phyloP scores from a whole-genome alignment of 2,888 invertebrate genomes.

The Leptinotarsa juncta region DNA sequence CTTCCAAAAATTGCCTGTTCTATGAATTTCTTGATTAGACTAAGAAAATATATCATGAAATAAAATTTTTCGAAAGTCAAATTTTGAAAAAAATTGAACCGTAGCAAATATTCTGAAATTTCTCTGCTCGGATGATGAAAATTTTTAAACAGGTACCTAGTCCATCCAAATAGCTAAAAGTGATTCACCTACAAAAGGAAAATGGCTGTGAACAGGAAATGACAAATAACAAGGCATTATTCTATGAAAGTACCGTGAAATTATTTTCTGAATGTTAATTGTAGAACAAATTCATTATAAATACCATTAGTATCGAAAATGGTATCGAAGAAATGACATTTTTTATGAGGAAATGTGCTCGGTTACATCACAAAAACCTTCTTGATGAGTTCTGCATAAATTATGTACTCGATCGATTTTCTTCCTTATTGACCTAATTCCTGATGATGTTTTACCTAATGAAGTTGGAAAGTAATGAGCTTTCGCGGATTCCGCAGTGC shows the following conservation, averaged over 20 bases:
- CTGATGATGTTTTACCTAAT: no score
- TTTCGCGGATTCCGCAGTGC: no score
- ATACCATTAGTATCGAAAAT: conserved; percentile 30
- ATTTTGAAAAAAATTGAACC: no score
- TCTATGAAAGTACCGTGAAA: conserved; percentile 33
- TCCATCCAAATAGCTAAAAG: neutral
- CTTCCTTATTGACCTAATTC: conserved; percentile 14
- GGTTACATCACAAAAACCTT: conserved; percentile 30
- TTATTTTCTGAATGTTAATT: conserved; percentile 19
- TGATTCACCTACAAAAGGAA: neutral
- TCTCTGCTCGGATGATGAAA: no score
- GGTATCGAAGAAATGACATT: conserved; percentile 25
- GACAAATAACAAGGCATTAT: conserved; percentile 16
- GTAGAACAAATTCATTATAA: conserved; percentile 27
- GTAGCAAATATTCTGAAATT: no score
- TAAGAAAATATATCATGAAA: no score
- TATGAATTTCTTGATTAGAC: no score
- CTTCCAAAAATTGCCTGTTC: no score
- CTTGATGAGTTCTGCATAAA: conserved; percentile 40
- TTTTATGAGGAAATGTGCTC: conserved; percentile 33
- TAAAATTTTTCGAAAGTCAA: no score
- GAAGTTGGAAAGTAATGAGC: no score
- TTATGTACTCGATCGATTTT: conserved; percentile 35
- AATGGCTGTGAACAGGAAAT: neutral
- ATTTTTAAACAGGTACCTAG: no score